Evolutionary conservation across 1,140 invertebrate genomes (phyloP).

Genomic region (Drosophila pallidifrons): DNA sequence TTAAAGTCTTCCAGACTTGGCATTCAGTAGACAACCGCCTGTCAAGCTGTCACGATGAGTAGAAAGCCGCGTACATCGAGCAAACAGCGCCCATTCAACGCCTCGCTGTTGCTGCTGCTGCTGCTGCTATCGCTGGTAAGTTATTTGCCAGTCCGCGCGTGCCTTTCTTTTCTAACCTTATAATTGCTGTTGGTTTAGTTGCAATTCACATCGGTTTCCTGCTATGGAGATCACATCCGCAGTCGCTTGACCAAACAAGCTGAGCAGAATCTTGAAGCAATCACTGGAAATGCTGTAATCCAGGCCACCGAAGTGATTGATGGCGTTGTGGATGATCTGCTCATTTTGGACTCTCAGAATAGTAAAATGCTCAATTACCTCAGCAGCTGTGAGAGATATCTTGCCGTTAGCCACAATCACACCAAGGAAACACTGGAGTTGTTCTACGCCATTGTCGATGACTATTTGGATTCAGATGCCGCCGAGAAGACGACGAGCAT

Average conservation of each 20-base stretch:
- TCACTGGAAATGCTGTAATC: conserved; percentile 45
- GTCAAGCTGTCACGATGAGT: conserved; percentile 47
- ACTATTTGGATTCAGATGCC: conserved; percentile 57
- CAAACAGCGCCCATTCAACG: background rate
- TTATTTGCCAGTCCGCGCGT: background rate
- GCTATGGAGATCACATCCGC: conserved; percentile 52
- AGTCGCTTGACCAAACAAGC: conserved; percentile 56
- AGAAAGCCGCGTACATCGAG: background rate
- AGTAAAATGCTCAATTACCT: conserved; percentile 45
- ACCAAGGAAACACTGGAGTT: conserved; percentile 40
- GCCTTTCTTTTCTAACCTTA: background rate
- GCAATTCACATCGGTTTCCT: background rate
- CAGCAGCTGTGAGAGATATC: conserved; percentile 49
- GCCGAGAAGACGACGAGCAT: conserved; percentile 48
- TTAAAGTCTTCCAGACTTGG: background rate
- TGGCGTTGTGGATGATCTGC: conserved; percentile 62
- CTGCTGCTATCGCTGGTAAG: conserved; percentile 30
- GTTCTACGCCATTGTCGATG: conserved; percentile 54
- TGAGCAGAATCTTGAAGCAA: conserved; percentile 46
- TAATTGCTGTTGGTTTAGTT: background rate
- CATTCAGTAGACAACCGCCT: conserved; percentile 53
- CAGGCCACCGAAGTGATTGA: conserved; percentile 65
- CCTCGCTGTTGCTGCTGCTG: conserved; percentile 7
- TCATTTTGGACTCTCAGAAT: conserved; percentile 64
- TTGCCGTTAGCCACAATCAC: conserved; percentile 26